Evolutionary conservation across 2,888 invertebrate species (phyloP), one percentile per base, ranked within the genome.

Genomic region (Minunthozetes semirufus): DNA sequence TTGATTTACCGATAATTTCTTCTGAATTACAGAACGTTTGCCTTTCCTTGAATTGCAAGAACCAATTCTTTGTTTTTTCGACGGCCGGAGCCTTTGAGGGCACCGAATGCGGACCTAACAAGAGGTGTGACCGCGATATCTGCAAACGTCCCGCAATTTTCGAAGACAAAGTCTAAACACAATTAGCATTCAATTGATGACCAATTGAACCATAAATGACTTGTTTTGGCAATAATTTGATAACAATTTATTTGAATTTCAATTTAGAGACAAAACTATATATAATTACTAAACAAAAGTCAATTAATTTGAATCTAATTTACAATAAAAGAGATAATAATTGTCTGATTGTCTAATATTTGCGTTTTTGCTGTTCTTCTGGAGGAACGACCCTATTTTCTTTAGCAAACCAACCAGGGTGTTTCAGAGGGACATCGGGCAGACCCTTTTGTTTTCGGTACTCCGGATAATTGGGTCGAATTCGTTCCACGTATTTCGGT

Each of bases 91-190:
- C 68, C 1, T 13, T 68, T 11, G 68, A 68, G 22, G 68, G 68
- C 27, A 68, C 68, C 1, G 33, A n/a, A 42, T 68, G 68, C 22
- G 68, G 68, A 5, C 42, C 38, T 19, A 68, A 68, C 22, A 68
- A 17, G 42, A 42, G 5, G 2, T 68, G 68, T n/a, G 42, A 68
- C 1, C 68, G 42, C 11, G 68, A 68, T 22, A 22, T 68, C 38
- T 68, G 68, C 33, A 42, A n/a, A 68, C 38, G 68, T 8, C 50
- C 53, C 9, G 48, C 33, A 9, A 15, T 70, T 29, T 11, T 50
- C 17, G n/a, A 68, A 33, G 17, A n/a, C n/a, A n/a, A n/a, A n/a
- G n/a, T n/a, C n/a, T n/a, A n/a, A n/a, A n/a, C n/a, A n/a, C n/a
- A n/a, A 61, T 17, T 27, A 19, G 8, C 42, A 42, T 42, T 42